These are phyloP conservation scores for Archilochus colubris DNA, from an alignment of 2,113 vertebrate species.

Conservation along the genomic window DNA sequence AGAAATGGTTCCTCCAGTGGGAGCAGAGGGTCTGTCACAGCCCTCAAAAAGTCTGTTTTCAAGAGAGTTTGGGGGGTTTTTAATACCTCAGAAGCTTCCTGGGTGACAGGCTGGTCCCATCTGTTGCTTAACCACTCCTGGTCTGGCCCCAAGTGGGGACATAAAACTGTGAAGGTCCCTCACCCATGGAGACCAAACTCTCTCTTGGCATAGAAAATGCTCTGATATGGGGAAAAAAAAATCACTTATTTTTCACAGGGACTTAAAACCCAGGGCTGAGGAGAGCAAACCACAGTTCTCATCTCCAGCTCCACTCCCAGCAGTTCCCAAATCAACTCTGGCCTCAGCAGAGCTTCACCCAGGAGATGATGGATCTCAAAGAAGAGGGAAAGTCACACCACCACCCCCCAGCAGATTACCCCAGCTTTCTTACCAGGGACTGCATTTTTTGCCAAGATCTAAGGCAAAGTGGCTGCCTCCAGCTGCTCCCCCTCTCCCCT, in stretches of 20 bases:
- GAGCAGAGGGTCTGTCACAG: slow-evolving; percentile 7
- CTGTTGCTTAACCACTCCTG: background rate
- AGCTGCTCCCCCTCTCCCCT: background rate
- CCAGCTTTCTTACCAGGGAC: background rate
- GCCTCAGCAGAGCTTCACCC: background rate
- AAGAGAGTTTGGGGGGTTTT: background rate
- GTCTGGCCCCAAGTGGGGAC: background rate
- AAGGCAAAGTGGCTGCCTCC: background rate
- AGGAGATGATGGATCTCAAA: background rate
- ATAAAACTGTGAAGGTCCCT: background rate
- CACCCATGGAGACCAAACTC: background rate
- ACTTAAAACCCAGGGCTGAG: background rate
- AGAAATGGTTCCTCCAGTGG: rapidly evolving
- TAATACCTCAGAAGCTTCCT: background rate
- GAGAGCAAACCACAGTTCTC: rapidly evolving
- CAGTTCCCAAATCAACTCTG: background rate
- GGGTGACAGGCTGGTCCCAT: background rate
- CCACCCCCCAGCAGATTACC: rapidly evolving
- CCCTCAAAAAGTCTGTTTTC: background rate
- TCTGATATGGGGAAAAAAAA: background rate
- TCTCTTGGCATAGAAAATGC: background rate
- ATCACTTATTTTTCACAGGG: background rate
- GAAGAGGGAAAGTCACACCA: too few species aligned
- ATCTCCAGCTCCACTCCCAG: background rate
- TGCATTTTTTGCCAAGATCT: background rate